phyloP scores from a whole-genome alignment of 2,113 vertebrate genomes.

The Rhea americana region DNA sequence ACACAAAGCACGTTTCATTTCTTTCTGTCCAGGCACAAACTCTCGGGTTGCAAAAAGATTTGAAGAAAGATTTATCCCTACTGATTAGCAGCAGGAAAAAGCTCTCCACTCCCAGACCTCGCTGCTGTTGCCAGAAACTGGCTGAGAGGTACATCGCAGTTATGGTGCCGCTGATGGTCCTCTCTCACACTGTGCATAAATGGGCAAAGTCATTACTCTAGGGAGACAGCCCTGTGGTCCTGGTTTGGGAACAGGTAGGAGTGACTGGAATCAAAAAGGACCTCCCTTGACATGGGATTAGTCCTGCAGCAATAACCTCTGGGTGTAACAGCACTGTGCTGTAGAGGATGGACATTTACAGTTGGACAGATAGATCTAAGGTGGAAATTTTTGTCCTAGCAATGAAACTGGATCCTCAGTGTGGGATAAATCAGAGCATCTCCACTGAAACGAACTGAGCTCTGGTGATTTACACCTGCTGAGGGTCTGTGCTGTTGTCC shows the following conservation, averaged over 20 bases:
- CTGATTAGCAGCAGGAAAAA: not conserved
- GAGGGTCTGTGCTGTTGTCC: not conserved
- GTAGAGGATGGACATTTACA: not conserved
- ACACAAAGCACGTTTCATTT: rapidly evolving
- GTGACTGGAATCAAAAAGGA: not conserved
- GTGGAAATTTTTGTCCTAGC: not conserved
- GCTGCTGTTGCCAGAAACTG: rapidly evolving
- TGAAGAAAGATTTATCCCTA: not conserved
- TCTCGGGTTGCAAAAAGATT: not conserved
- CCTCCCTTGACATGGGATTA: not conserved
- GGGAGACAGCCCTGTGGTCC: rapidly evolving
- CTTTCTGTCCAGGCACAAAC: not conserved
- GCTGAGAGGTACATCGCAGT: not conserved
- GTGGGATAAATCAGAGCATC: not conserved
- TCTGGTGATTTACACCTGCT: not conserved
- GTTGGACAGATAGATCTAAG: not conserved
- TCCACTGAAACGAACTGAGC: not conserved
- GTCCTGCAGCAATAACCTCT: not conserved
- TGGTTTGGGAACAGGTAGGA: not conserved
- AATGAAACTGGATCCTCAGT: not conserved
- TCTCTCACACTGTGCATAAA: not conserved
- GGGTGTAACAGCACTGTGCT: not conserved
- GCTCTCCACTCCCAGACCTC: not conserved
- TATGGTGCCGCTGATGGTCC: rapidly evolving
- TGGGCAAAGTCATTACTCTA: rapidly evolving